Evolutionary conservation across 2,113 vertebrate genomes (phyloP), one percentile per base, ranked within the genome.

Genomic region (Gymnocephalus cernua): DNA sequence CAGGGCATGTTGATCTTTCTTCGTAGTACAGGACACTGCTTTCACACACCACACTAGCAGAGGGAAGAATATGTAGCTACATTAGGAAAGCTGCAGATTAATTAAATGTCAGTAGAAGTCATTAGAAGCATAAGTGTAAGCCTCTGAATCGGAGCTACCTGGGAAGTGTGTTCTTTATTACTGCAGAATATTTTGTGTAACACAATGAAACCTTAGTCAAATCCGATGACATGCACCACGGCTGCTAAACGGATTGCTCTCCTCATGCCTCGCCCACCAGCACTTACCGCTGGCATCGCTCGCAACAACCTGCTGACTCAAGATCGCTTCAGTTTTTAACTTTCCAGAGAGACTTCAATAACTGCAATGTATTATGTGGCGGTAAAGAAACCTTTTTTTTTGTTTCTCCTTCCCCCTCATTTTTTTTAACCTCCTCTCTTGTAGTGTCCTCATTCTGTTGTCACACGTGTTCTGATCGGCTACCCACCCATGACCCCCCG

Each of bases 261-360:
- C 68, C 56, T 44, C 82, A 10, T 47, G 41, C 82, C 77, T 87
- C 79, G 16, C 90, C 83, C 79, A 79, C 68, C 62, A 83, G 68
- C 64, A 47, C 51, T 78, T 53, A 73, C 63, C 11, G 5, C 67
- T 51, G 73, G 47, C 80, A 53, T 80, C 62, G 54, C 50, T 69
- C n/a, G 13, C 61, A 69, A 86, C 61, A 67, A 65, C 61, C 63
- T 4, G 16, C 78, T 77, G 84, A 89, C 70, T 82, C 62, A 72
- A 70, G 74, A 63, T 54, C 5, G 5, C 57, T 21, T 45, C 58
- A 21, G 63, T 74, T 80, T 74, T 61, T 18, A 83, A 90, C 74
- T 86, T 84, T 75, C 50, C 29, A 61, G 53, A 59, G 53, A 77
- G 64, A 72, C 84, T 77, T 81, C 78, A 92, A 68, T 72, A 58